A percentile compares a stretch with the other conserved stretches of the same genome.
Evolutionary conservation across 2,113 vertebrate genomes (phyloP).

Genomic region (human (Homo sapiens)): DNA sequence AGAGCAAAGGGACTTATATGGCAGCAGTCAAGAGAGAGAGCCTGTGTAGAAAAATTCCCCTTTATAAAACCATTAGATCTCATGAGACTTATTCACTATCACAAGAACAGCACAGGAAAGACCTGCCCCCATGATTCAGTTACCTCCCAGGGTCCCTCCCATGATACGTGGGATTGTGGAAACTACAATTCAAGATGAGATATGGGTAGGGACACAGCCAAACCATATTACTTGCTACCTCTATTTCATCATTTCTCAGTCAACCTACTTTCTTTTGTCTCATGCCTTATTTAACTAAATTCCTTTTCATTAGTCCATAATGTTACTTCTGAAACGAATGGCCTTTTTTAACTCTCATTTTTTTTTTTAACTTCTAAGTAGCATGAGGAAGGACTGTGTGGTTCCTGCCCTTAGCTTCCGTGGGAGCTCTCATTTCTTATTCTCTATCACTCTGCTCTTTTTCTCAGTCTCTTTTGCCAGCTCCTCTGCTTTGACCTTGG

Average conservation of each 20-base stretch:
- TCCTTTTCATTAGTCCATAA: background rate
- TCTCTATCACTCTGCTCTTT: background rate
- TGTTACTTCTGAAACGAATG: background rate
- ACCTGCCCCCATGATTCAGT: no score
- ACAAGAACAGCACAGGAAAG: no score
- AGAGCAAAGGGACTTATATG: no score
- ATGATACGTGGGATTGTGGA: no score
- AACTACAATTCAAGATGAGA: no score
- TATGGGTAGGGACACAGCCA: no score
- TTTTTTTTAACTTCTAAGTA: background rate
- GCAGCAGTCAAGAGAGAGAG: no score
- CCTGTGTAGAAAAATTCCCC: no score
- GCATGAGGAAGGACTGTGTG: background rate
- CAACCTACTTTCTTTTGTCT: background rate
- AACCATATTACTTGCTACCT: background rate
- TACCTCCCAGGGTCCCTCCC: no score
- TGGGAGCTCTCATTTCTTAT: background rate
- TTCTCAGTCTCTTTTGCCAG: background rate
- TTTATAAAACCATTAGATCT: no score
- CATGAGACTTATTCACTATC: no score
- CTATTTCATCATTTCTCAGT: background rate
- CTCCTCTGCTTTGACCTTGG: no score
- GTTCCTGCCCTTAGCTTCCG: background rate
- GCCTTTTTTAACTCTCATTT: background rate
- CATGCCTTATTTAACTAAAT: background rate